phyloP scores from a whole-genome alignment of 1,140 invertebrate species.

The Rhynchophorus ferrugineus region DNA sequence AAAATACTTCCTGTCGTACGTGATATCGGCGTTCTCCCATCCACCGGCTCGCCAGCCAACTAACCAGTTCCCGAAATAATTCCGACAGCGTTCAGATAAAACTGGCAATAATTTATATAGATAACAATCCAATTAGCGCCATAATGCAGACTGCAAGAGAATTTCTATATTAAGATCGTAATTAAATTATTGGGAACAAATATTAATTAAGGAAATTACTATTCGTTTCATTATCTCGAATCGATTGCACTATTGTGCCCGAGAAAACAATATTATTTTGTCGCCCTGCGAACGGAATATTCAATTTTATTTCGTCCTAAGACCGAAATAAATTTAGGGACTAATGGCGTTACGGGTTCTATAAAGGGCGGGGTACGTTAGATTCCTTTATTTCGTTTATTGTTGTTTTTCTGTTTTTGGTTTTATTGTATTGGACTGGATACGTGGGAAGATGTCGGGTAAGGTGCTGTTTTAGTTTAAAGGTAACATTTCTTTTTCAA shows the following conservation, averaged over 20 bases:
- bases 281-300: neutral
- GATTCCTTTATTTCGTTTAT: too few species aligned
- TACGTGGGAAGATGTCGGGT: too few species aligned
- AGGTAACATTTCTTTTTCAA: too few species aligned
- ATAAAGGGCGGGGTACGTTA: too few species aligned
- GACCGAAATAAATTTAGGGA: neutral
- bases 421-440: too few species aligned
- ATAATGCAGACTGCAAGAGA: conserved; percentile 1
- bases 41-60: too few species aligned
- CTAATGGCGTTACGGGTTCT: neutral
- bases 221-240: conserved; percentile 4
- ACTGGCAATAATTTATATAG: conserved; percentile 1
- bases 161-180: conserved; percentile 2
- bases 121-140: conserved; percentile 2
- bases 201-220: conserved; percentile 7
- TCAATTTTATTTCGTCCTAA: neutral
- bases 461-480: too few species aligned
- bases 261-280: conserved; percentile 5
- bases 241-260: conserved; percentile 2
- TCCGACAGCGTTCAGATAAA: neutral
- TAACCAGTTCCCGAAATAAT: neutral
- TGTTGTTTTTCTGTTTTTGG: too few species aligned
- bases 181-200: conserved; percentile 7
- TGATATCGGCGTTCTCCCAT: neutral
- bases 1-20: neutral